Conservation (phyloP, 2,113 vertebrate species). For the Vanacampus margaritifer region DNA sequence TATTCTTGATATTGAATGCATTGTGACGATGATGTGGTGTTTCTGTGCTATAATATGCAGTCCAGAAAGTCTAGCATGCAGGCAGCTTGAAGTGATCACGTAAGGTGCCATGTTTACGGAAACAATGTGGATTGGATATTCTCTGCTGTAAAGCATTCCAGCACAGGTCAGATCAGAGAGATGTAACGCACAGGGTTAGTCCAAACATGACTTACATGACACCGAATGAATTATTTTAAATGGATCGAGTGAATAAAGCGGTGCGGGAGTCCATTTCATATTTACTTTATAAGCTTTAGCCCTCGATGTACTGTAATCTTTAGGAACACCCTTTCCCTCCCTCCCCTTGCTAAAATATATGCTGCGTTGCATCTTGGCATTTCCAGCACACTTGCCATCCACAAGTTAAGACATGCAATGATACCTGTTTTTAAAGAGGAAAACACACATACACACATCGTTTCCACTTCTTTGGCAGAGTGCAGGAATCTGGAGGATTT, state of each 20-base stretch:
- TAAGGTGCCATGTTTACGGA: slow-evolving; percentile 58
- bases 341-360: slow-evolving; percentile 45
- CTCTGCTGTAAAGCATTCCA: slow-evolving; percentile 12
- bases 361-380: slow-evolving; percentile 50
- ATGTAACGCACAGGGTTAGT: not conserved
- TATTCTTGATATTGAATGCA: slow-evolving; percentile 58
- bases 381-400: slow-evolving; percentile 50
- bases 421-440: slow-evolving; percentile 49
- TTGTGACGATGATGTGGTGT: slow-evolving; percentile 73
- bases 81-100: slow-evolving; percentile 54
- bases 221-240: not conserved
- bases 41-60: slow-evolving; percentile 60
- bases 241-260: not conserved
- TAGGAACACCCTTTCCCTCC: slow-evolving; percentile 25
- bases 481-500: slow-evolving; percentile 73
- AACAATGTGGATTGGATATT: slow-evolving; percentile 46
- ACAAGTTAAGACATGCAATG: slow-evolving; percentile 45
- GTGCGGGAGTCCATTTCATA: not conserved
- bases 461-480: slow-evolving; percentile 41
- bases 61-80: slow-evolving; percentile 62
- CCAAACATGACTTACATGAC: not conserved
- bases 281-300: not conserved
- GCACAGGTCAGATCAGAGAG: not conserved
- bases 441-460: slow-evolving; percentile 23
- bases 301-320: slow-evolving; percentile 35